Evolutionary conservation across 1,140 invertebrate species (phyloP).

Genomic region (Drosophila rufa): DNA sequence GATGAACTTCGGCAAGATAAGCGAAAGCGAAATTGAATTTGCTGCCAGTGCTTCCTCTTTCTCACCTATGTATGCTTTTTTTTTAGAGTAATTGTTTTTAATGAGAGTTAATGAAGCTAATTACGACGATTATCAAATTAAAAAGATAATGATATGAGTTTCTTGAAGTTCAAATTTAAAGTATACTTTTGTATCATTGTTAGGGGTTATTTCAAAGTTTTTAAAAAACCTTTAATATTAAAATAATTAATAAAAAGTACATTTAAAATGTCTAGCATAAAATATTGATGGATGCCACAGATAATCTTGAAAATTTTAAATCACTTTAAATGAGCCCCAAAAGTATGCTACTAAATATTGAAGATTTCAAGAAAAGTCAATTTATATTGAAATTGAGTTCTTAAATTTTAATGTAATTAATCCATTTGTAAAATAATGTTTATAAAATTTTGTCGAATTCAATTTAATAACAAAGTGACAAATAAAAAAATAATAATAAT

Average conservation of each 20-base stretch:
- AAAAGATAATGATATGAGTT: background rate
- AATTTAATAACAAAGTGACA: too few species aligned
- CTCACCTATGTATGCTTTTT: background rate
- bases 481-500: too few species aligned
- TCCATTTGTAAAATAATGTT: too few species aligned
- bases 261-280: background rate
- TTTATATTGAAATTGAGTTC: background rate
- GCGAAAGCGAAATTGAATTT: constrained; percentile 72
- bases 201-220: too few species aligned
- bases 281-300: background rate
- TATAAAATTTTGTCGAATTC: too few species aligned
- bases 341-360: background rate
- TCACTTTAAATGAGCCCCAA: background rate
- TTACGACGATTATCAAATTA: background rate
- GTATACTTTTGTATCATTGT: too few species aligned
- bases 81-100: constrained; percentile 32
- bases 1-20: constrained; percentile 53
- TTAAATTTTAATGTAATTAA: too few species aligned
- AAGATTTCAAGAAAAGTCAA: background rate
- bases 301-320: background rate
- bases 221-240: too few species aligned
- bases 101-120: constrained; percentile 34
- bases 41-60: constrained; percentile 9
- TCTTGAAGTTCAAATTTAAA: too few species aligned
- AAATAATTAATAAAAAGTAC: too few species aligned